These are phyloP conservation scores for Pheosia gnoma DNA, from an alignment of 2,888 invertebrate species.

Conservation along the genomic window DNA sequence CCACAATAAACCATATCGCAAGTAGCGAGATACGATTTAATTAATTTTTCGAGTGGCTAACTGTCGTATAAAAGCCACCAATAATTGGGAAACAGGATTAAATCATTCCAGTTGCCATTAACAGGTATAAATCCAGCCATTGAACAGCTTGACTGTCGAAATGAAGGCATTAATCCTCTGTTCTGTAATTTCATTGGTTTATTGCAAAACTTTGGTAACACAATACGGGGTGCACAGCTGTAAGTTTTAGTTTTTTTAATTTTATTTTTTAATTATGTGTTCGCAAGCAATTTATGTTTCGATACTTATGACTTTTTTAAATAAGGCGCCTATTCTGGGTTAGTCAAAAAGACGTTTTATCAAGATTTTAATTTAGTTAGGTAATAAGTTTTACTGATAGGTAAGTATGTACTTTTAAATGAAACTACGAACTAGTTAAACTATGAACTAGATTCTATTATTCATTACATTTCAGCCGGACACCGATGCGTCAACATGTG, in stretches of 20 bases:
- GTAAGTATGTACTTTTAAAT: too few species aligned
- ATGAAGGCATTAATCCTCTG: constrained; percentile 58
- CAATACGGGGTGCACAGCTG: constrained; percentile 39
- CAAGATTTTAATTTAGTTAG: too few species aligned
- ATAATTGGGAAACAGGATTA: constrained; percentile 22
- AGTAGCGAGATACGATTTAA: constrained; percentile 43
- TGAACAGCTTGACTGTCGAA: constrained; percentile 28
- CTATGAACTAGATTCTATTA: constrained; percentile 3
- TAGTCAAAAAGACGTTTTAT: too few species aligned
- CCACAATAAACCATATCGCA: constrained; percentile 35
- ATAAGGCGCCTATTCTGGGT: too few species aligned
- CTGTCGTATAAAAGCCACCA: constrained; percentile 45
- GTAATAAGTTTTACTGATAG: too few species aligned
- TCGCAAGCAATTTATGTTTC: too few species aligned
- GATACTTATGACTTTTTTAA: too few species aligned
- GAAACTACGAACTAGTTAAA: too few species aligned
- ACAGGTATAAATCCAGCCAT: constrained; percentile 27
- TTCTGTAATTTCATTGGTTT: constrained; percentile 51
- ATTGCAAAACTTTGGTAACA: constrained; percentile 49
- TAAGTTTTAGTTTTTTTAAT: constrained; percentile 36
- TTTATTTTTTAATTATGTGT: constrained; percentile 14
- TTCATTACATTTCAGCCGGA: constrained; percentile 25
- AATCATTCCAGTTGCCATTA: constrained; percentile 35
- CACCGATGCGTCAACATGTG: constrained; percentile 67
- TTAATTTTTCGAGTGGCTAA: constrained; percentile 45